Evolutionary conservation across 2,797 vertebrate species (phyloP), one percentile per base, ranked within the genome.

Genomic region (Acipenser ruthenus): DNA sequence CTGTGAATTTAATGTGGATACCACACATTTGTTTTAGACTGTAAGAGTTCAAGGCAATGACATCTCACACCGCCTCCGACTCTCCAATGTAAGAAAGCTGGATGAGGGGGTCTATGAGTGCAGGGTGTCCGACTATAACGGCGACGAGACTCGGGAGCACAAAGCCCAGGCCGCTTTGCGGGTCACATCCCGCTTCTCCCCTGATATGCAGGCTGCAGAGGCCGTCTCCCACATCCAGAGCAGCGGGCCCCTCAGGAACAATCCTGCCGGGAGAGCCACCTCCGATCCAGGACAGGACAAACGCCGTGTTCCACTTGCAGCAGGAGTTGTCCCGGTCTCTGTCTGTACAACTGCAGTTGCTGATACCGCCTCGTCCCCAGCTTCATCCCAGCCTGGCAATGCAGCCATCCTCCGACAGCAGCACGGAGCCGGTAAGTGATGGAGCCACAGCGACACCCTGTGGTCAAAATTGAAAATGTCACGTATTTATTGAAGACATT

Each of bases 101-200:
- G 94, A 97, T 6, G 91, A 93, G 78, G 95, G 95, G 2, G 82
- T 94, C 64, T 96, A 97, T 47, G 93, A 96, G 83, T 97, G 95
- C 78, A 91, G 94, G 4, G 95, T 96, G 80, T 89, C 92, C 37
- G 93, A 94, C 86, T 91, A 92, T 84, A 86, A 92, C 84, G 92
- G 91, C 37, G 93, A 92, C 66, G 91, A 95, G 82, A 91, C 89
- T 72, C 92, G 90, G 86, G 91, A 94, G 72, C 92, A 93, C 80
- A 90, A 86, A 67, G 94, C 92, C 65, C 93, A 91, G 72, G 94
- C 93, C 56, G 79, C 83, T 10, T 85, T 97, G 74, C 89, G 85
- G 4, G 88, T 97, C 73, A 80, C 84, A 1, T 75, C 89, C 0
- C 89, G 88, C 64, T 89, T 90, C 60, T 5, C 37, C 37, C 37